These are phyloP conservation scores for Acipenser ruthenus DNA, from an alignment of 2,797 vertebrate genomes.

Conservation along the genomic window DNA sequence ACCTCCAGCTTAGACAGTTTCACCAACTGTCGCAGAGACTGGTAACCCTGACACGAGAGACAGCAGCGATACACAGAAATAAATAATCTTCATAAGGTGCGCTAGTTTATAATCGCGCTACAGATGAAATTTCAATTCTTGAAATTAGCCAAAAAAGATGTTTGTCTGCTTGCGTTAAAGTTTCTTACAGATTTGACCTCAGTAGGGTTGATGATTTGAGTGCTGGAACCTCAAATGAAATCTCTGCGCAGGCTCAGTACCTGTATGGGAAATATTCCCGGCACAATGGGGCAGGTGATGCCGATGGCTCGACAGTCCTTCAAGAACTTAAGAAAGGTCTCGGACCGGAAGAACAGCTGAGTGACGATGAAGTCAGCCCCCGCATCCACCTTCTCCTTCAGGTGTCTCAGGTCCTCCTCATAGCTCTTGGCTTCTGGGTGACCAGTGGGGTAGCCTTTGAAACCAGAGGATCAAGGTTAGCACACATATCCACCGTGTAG, in stretches of 20 bases:
- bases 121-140: no score
- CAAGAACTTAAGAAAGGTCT: conserved; percentile 78
- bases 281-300: conserved; percentile 86
- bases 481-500: neutral
- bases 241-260: conserved; percentile 38
- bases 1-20: conserved; percentile 91
- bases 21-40: conserved; percentile 88
- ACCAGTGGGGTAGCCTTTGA: conserved; percentile 84
- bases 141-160: no score
- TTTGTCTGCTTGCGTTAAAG: no score
- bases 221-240: neutral
- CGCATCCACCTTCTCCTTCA: conserved; percentile 87
- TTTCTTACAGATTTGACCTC: no score
- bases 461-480: neutral
- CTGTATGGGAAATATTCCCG: conserved; percentile 95
- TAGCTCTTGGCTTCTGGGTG: conserved; percentile 86
- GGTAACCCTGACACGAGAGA: conserved; percentile 66
- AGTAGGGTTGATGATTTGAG: no score
- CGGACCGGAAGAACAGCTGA: conserved; percentile 83
- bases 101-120: no score
- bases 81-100: no score
- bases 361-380: conserved; percentile 90
- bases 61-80: no score
- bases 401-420: conserved; percentile 66
- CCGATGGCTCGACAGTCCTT: conserved; percentile 79